Conservation (phyloP, 2,888 invertebrate genomes). For the Acleris laterana region DNA sequence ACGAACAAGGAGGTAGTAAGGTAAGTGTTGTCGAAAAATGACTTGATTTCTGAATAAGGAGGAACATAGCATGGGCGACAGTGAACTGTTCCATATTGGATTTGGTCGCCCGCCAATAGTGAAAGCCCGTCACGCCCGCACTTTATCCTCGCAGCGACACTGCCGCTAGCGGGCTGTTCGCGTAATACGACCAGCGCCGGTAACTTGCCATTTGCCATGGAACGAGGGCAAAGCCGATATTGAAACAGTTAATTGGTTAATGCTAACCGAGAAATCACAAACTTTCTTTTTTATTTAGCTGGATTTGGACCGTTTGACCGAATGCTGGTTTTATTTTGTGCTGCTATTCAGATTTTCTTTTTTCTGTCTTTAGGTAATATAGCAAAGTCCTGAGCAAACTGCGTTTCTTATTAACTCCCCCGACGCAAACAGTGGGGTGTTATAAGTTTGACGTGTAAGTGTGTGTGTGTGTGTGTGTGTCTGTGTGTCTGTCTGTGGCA, state of each 20-base stretch:
- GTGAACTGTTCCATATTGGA: constrained; percentile 20
- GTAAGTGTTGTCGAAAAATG: too few species aligned
- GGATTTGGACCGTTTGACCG: constrained; percentile 2
- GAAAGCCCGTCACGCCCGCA: constrained; percentile 39
- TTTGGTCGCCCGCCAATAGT: constrained; percentile 25
- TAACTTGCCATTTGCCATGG: constrained; percentile 17
- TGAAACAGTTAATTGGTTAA: constrained; percentile 43
- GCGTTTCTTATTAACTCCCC: too few species aligned
- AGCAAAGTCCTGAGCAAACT: too few species aligned
- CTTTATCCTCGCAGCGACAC: constrained; percentile 36
- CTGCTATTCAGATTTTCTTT: too few species aligned
- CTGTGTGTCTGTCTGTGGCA: too few species aligned
- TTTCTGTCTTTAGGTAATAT: too few species aligned
- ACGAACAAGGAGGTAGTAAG: too few species aligned
- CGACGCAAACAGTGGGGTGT: too few species aligned
- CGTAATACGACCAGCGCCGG: constrained; percentile 27
- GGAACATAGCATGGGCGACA: not conserved
- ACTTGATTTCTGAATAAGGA: constrained; percentile 4
- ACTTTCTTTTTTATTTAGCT: constrained; percentile 37
- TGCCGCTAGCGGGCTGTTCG: constrained; percentile 33
- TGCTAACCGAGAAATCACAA: constrained; percentile 39
- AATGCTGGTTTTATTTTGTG: not conserved
- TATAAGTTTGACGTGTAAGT: too few species aligned
- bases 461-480: too few species aligned
- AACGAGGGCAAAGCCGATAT: constrained; percentile 43